Conservation (phyloP, 2,797 vertebrate species). For the Poeciliopsis turneri region DNA sequence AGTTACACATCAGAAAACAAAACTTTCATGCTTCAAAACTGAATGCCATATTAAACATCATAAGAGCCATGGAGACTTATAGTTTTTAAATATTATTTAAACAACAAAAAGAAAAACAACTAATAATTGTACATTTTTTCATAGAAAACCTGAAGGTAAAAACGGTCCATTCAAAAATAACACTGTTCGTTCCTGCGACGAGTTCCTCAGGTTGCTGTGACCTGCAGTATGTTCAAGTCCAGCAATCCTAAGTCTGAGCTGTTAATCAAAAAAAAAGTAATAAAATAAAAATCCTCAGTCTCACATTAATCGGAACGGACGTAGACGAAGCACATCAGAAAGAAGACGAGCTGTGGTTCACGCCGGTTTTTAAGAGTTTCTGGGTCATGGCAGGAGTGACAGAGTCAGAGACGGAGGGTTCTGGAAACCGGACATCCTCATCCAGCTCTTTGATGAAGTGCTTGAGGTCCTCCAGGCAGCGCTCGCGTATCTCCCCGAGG, state of each 20-base stretch:
- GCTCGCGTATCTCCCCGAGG: constrained; percentile 93
- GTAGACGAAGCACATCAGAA: constrained; percentile 36
- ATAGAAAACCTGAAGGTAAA: constrained; percentile 39
- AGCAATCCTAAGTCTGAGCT: constrained; percentile 25
- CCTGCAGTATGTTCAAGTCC: constrained; percentile 27
- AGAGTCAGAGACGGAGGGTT: constrained; percentile 58
- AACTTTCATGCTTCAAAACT: constrained; percentile 27
- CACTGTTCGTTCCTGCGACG: constrained; percentile 50
- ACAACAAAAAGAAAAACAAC: constrained; percentile 15
- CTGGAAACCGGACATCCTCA: constrained; percentile 69
- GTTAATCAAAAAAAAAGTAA: constrained; percentile 2
- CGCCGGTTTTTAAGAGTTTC: constrained; percentile 61
- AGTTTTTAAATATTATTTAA: constrained; percentile 48
- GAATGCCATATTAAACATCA: constrained; percentile 21
- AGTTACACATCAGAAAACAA: constrained; percentile 24
- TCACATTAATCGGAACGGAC: constrained; percentile 1
- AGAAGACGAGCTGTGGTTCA: constrained; percentile 55
- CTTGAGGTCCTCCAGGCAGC: constrained; percentile 93
- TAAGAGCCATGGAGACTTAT: constrained; percentile 7
- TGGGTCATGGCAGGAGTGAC: constrained; percentile 34
- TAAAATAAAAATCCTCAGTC: constrained; percentile 7
- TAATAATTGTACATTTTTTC: constrained; percentile 11
- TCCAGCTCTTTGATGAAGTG: constrained; percentile 87
- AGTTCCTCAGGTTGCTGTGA: constrained; percentile 26
- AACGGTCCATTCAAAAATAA: constrained; percentile 52